Percentiles rank a stretch among this genome's conserved stretches.
phyloP scores from a whole-genome alignment of 2,888 invertebrate genomes.

The Rapana venosa region DNA sequence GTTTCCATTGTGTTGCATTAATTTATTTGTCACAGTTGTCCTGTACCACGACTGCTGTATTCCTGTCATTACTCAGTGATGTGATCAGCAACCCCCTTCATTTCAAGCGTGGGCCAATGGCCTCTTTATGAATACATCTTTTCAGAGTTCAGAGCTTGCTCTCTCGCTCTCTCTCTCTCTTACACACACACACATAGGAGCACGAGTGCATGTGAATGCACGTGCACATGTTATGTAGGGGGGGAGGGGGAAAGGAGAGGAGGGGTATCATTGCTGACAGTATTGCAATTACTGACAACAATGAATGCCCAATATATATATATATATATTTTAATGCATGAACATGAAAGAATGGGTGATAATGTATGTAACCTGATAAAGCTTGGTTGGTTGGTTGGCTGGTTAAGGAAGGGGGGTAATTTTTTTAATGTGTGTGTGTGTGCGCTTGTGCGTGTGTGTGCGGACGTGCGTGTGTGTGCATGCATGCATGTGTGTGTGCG shows the following conservation, averaged over 20 bases:
- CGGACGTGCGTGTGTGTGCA: neutral
- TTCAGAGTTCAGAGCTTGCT: neutral
- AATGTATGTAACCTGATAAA: neutral
- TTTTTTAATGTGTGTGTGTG: neutral
- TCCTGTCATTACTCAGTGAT: too few species aligned
- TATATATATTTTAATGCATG: neutral
- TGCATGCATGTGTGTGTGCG: neutral
- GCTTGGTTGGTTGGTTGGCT: neutral
- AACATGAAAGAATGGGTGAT: neutral
- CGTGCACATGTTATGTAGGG: neutral
- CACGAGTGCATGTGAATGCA: too few species aligned
- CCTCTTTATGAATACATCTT: too few species aligned
- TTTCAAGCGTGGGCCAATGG: too few species aligned
- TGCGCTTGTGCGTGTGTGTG: neutral
- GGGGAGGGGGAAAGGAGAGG: too few species aligned
- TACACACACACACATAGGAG: neutral
- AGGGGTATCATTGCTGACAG: too few species aligned
- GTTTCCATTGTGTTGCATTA: too few species aligned
- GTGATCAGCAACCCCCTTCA: too few species aligned
- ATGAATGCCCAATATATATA: neutral
- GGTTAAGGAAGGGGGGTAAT: neutral
- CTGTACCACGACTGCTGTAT: too few species aligned
- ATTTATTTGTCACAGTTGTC: too few species aligned
- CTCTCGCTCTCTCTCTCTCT: neutral
- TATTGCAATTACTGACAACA: too few species aligned